phyloP scores from a whole-genome alignment of 2,113 vertebrate species.

The Recurvirostra avosetta region DNA sequence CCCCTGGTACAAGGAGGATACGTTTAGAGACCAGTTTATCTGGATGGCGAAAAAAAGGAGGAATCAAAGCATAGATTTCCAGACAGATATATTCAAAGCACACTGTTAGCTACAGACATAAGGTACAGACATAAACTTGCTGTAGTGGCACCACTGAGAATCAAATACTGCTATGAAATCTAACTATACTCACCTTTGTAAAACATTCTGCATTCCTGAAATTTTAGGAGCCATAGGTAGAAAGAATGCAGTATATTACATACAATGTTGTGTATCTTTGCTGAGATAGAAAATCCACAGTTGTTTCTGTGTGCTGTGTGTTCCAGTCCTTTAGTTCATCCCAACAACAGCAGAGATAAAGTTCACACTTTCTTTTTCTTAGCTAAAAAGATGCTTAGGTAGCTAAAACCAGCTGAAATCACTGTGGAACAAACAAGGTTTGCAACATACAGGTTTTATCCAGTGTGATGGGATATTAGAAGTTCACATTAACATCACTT shows the following conservation, averaged over 20 bases:
- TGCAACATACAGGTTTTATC: neutral
- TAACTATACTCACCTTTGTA: neutral
- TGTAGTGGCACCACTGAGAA: neutral
- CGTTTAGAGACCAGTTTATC: neutral
- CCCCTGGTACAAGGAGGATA: neutral
- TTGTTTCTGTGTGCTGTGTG: neutral
- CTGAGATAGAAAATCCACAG: neutral
- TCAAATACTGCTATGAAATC: neutral
- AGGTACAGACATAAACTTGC: neutral
- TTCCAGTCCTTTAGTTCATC: neutral
- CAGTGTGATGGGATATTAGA: neutral
- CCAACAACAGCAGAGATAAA: neutral
- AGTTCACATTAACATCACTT: neutral
- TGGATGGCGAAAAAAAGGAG: neutral
- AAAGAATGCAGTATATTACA: neutral
- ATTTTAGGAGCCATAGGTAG: neutral
- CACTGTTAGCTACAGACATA: neutral
- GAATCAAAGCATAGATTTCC: neutral
- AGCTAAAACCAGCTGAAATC: neutral
- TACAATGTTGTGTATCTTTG: neutral
- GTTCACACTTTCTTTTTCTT: neutral
- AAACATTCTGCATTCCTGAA: neutral
- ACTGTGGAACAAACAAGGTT: neutral
- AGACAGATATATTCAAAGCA: neutral
- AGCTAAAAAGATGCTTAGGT: neutral